Conservation (phyloP, 2,113 vertebrate species). For the Nanorana parkeri region DNA sequence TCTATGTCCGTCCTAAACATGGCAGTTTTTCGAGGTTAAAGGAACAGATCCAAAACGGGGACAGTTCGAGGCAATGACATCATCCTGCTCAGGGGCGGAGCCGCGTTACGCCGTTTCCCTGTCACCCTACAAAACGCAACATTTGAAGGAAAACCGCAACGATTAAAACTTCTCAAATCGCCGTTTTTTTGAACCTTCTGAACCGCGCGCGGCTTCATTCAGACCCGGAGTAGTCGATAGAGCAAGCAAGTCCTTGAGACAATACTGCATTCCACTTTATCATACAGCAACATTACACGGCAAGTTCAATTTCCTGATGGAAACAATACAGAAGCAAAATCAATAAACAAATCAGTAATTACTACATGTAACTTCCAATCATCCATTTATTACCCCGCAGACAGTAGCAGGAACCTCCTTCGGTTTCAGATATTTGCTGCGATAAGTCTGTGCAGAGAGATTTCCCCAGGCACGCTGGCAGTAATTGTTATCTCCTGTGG, state of each 20-base stretch:
- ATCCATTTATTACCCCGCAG: constrained; percentile 42
- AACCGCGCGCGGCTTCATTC: not conserved
- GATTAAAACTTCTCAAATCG: not conserved
- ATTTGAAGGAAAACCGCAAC: not conserved
- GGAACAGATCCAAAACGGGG: too few relatives aligned
- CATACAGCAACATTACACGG: constrained; percentile 28
- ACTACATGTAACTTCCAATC: constrained; percentile 33
- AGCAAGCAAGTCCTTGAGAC: constrained; percentile 20
- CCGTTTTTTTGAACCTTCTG: not conserved
- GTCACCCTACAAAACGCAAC: not conserved
- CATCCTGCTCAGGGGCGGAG: too few relatives aligned
- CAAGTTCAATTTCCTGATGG: constrained; percentile 44
- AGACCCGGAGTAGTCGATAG: constrained; percentile 13
- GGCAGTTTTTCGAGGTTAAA: too few relatives aligned
- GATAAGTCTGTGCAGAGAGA: not conserved
- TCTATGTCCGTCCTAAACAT: too few relatives aligned
- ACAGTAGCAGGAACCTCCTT: constrained; percentile 13
- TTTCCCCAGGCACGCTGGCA: constrained; percentile 1
- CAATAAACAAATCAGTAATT: constrained; percentile 52
- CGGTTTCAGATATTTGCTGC: not conserved
- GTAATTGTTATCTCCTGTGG: not conserved
- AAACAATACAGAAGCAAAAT: constrained; percentile 37
- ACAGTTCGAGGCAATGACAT: too few relatives aligned
- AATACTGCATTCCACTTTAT: constrained; percentile 4
- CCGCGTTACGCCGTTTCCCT: not conserved